Evolutionary conservation across 2,113 vertebrate genomes (phyloP).

Genomic region (Cynopterus brachyotis): DNA sequence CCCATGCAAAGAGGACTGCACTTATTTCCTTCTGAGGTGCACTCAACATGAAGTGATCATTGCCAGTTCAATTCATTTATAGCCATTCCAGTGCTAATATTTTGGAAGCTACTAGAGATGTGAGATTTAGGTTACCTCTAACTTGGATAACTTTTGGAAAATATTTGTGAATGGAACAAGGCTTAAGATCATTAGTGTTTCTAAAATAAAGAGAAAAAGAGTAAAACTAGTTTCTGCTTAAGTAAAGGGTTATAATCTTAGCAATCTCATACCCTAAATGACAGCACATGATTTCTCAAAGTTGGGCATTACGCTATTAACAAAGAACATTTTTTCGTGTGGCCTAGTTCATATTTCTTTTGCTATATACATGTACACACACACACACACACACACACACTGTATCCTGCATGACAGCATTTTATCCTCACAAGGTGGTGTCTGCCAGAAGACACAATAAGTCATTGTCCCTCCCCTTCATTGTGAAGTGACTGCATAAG

Average conservation of each 20-base stretch:
- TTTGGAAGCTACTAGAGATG: neutral
- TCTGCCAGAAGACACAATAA: neutral
- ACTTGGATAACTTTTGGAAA: neutral
- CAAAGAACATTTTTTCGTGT: neutral
- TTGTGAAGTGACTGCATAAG: neutral
- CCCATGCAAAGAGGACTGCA: neutral
- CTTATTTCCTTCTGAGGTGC: neutral
- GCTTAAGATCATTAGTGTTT: neutral
- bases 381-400: too few relatives aligned
- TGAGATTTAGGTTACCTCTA: neutral
- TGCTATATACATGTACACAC: neutral
- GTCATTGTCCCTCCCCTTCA: neutral
- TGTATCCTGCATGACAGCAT: neutral
- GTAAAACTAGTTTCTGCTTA: neutral
- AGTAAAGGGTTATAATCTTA: slow-evolving; percentile 30
- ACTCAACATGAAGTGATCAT: neutral
- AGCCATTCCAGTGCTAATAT: neutral
- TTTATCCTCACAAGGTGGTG: neutral
- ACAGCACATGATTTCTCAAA: neutral
- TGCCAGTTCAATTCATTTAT: neutral
- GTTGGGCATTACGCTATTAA: neutral
- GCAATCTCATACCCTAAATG: neutral
- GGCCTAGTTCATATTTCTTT: neutral
- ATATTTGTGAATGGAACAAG: neutral
- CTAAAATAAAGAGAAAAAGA: neutral